Evolutionary conservation across 1,140 invertebrate species (phyloP).

Genomic region (Condylostylus longicornis): DNA sequence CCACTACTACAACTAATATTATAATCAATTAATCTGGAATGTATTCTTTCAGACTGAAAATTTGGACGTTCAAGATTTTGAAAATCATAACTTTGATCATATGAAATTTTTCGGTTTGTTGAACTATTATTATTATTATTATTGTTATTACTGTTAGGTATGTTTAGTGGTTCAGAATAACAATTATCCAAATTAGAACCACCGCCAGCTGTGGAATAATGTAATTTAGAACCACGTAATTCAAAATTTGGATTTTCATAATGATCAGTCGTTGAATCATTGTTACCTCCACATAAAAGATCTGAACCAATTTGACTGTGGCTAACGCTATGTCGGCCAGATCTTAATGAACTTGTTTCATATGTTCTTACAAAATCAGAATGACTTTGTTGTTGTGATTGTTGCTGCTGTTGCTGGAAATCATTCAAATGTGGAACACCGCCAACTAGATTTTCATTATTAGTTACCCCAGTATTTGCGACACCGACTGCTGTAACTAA

Average conservation of each 20-base stretch:
- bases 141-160: conserved; percentile 6
- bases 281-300: no score
- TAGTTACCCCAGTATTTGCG: background rate
- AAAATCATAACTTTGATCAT: conserved; percentile 19
- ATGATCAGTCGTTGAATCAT: conserved; percentile 22
- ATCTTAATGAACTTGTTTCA: conserved; percentile 22
- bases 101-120: background rate
- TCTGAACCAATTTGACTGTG: conserved; percentile 11
- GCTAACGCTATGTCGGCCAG: no score
- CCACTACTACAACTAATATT: conserved; percentile 7
- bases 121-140: background rate
- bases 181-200: conserved; percentile 17
- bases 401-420: conserved; percentile 20
- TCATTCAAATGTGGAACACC: conserved; percentile 6
- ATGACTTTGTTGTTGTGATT: conserved; percentile 16
- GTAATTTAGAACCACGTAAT: conserved; percentile 12
- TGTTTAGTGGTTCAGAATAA: conserved; percentile 26
- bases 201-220: conserved; percentile 9
- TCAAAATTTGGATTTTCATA: conserved; percentile 32
- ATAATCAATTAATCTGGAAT: conserved; percentile 14
- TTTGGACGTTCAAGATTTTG: conserved; percentile 27
- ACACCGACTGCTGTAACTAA: conserved; percentile 15
- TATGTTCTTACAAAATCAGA: conserved; percentile 18
- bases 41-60: conserved; percentile 8
- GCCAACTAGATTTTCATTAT: conserved; percentile 5